A percentile compares a stretch with the other conserved stretches of the same genome.
Conservation (phyloP, 2,113 vertebrate genomes). For the Psilopsiagon aurifrons region DNA sequence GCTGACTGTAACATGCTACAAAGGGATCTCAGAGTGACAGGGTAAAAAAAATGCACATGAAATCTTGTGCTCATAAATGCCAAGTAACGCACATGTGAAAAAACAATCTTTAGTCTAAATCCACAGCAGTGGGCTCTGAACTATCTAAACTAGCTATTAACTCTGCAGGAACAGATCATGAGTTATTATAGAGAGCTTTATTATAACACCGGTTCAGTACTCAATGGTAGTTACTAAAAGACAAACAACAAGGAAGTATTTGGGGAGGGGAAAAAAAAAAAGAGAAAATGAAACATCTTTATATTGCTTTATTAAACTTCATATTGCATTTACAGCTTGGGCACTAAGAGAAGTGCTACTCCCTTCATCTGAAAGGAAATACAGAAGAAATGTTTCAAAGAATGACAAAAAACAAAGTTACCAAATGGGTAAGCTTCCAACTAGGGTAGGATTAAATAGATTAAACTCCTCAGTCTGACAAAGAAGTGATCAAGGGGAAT, state of each 20-base stretch:
- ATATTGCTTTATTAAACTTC: neutral
- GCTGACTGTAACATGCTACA: neutral
- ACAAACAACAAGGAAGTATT: neutral
- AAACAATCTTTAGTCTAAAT: neutral
- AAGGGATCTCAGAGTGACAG: neutral
- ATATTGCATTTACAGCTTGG: neutral
- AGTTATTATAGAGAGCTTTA: neutral
- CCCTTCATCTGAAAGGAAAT: neutral
- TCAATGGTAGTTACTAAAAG: neutral
- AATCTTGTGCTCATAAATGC: neutral
- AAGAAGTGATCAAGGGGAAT: neutral
- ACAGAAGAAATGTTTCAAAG: neutral
- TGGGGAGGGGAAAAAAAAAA: accelerated
- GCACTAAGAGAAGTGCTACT: neutral
- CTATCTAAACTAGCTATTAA: neutral
- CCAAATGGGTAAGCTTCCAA: neutral
- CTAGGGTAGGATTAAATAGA: neutral
- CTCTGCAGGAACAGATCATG: neutral
- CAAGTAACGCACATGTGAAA: neutral
- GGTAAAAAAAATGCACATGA: neutral
- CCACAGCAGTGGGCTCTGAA: neutral
- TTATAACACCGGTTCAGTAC: neutral
- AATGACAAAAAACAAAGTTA: neutral
- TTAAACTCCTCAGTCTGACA: neutral
- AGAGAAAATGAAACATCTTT: neutral